Evolutionary conservation across 2,797 vertebrate genomes (phyloP).

Genomic region (Leucoraja ocellata): DNA sequence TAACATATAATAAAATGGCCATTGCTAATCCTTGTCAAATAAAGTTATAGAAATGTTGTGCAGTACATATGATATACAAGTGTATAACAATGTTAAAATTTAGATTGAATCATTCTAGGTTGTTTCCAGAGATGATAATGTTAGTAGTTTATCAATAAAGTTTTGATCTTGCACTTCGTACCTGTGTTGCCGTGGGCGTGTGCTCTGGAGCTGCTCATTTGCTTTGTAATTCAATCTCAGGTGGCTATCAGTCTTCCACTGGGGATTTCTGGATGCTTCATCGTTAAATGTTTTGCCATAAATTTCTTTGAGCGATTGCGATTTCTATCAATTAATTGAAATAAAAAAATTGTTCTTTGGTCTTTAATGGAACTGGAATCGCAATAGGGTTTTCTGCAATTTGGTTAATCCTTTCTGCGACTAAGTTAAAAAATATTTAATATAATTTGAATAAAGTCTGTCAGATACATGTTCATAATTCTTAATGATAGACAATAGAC

Average conservation of each 20-base stretch:
- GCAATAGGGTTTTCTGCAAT: neutral
- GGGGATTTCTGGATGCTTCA: neutral
- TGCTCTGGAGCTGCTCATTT: neutral
- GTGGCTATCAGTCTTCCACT: neutral
- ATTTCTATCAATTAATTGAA: slow-evolving; percentile 5
- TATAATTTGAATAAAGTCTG: neutral
- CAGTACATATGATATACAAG: neutral
- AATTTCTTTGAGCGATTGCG: neutral
- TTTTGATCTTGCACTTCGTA: neutral
- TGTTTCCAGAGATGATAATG: neutral
- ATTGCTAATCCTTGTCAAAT: neutral
- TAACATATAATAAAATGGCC: neutral
- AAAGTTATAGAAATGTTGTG: neutral
- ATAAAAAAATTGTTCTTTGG: neutral
- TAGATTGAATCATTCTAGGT: neutral
- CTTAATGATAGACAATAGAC: neutral
- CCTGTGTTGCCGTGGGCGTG: neutral
- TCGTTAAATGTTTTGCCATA: slow-evolving; percentile 10
- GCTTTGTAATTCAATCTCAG: neutral
- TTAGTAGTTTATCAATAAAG: neutral
- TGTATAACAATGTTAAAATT: neutral
- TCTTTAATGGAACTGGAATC: neutral
- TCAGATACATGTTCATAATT: neutral
- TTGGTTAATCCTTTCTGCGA: neutral
- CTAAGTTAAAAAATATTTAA: neutral